phyloP scores from a whole-genome alignment of 2,113 vertebrate species.

The Cryptotis parvus region DNA sequence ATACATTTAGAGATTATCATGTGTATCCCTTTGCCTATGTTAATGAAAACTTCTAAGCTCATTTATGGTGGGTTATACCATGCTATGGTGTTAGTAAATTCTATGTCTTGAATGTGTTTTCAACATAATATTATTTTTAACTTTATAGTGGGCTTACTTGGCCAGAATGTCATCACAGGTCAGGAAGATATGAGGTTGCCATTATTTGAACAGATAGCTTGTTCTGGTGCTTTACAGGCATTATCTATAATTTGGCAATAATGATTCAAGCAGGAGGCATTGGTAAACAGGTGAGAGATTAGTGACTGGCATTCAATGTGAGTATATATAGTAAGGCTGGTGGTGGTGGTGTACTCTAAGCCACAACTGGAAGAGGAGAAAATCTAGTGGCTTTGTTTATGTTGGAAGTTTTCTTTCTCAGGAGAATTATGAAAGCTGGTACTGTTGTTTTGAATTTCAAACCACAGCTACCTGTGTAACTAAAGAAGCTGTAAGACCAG shows the following conservation, averaged over 20 bases:
- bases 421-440: conserved; percentile 60
- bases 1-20: too few species aligned
- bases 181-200: not conserved
- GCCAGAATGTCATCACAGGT: not conserved
- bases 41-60: too few species aligned
- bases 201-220: not conserved
- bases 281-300: not conserved
- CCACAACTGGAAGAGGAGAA: too few species aligned
- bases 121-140: not conserved
- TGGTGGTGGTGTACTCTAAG: too few species aligned
- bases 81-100: not conserved
- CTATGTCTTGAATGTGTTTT: not conserved
- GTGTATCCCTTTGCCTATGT: too few species aligned
- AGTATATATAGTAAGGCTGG: too few species aligned
- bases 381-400: not conserved
- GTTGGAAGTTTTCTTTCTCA: conserved; percentile 36
- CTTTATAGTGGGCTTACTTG: not conserved
- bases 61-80: not conserved
- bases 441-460: conserved; percentile 64
- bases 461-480: conserved; percentile 44
- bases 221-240: not conserved
- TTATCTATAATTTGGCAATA: not conserved
- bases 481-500: conserved; percentile 39
- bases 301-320: not conserved
- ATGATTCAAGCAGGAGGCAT: not conserved